Conservation (phyloP, 2,888 invertebrate species). For the Auanema freiburgensis region DNA sequence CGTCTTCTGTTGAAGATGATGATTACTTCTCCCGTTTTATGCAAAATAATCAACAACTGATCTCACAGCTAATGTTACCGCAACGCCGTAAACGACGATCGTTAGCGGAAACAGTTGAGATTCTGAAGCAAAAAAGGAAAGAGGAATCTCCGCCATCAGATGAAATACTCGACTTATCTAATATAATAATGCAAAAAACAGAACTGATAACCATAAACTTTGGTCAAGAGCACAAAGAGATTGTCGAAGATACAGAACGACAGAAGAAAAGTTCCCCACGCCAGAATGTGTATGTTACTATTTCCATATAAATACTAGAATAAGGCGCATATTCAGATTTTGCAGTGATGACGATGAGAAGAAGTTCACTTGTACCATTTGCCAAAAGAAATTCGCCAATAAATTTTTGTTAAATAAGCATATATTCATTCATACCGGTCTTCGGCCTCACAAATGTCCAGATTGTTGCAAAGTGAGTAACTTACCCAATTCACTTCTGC, state of each 20-base stretch:
- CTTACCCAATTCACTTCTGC: neutral
- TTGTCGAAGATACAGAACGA: no score
- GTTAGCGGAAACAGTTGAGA: slow-evolving; percentile 16
- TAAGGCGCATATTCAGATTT: neutral
- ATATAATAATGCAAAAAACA: no score
- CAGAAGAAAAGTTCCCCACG: neutral
- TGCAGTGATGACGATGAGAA: slow-evolving; percentile 16
- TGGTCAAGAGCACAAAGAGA: no score
- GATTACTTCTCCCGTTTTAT: no score
- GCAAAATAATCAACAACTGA: no score
- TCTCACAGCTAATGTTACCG: neutral
- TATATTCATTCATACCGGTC: slow-evolving; percentile 23
- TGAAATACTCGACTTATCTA: neutral
- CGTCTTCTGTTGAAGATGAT: no score
- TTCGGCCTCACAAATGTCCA: slow-evolving; percentile 21
- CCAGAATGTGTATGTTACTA: neutral
- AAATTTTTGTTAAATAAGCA: slow-evolving; percentile 24
- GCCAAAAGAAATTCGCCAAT: slow-evolving; percentile 21
- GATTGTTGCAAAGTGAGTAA: slow-evolving; percentile 18
- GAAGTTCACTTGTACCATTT: slow-evolving; percentile 16
- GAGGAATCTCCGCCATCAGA: slow-evolving; percentile 3
- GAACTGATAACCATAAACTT: no score
- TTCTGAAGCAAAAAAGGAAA: slow-evolving; percentile 14
- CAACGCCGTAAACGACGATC: slow-evolving; percentile 5
- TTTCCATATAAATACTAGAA: neutral